phyloP scores from a whole-genome alignment of 2,113 vertebrate genomes.

The Toxostoma redivivum region DNA sequence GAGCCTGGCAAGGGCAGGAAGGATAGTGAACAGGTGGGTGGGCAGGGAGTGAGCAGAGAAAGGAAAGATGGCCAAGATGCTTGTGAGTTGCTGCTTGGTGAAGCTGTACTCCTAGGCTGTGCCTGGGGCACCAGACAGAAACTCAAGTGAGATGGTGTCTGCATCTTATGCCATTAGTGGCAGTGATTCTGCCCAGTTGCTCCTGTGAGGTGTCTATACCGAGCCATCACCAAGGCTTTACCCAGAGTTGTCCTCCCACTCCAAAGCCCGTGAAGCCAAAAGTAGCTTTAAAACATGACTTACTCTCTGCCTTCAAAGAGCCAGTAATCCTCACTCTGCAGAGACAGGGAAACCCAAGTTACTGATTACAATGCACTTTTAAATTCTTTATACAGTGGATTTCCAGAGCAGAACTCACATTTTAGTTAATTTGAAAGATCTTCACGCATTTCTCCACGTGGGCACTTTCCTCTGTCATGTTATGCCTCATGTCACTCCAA shows the following conservation, averaged over 20 bases:
- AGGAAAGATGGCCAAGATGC: background rate
- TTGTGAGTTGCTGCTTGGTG: background rate
- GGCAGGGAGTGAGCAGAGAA: background rate
- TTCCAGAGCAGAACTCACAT: background rate
- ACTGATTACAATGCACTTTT: background rate
- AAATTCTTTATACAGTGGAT: background rate
- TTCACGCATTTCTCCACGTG: rapidly evolving
- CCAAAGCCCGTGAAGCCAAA: background rate
- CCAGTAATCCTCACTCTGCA: background rate
- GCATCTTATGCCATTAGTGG: background rate
- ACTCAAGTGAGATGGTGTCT: background rate
- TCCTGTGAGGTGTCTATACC: background rate
- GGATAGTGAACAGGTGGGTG: background rate
- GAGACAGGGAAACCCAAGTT: background rate
- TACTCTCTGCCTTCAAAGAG: background rate
- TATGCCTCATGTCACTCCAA: background rate
- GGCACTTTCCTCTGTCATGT: background rate
- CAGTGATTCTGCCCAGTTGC: rapidly evolving
- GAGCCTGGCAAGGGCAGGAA: rapidly evolving
- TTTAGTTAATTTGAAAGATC: background rate
- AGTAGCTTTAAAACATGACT: background rate
- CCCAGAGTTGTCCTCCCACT: background rate
- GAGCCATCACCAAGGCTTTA: background rate
- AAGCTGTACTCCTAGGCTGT: background rate
- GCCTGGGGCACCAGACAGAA: background rate